These are phyloP conservation scores for Drosophila teissieri DNA, from an alignment of 1,140 invertebrate genomes.

Conservation along the genomic window DNA sequence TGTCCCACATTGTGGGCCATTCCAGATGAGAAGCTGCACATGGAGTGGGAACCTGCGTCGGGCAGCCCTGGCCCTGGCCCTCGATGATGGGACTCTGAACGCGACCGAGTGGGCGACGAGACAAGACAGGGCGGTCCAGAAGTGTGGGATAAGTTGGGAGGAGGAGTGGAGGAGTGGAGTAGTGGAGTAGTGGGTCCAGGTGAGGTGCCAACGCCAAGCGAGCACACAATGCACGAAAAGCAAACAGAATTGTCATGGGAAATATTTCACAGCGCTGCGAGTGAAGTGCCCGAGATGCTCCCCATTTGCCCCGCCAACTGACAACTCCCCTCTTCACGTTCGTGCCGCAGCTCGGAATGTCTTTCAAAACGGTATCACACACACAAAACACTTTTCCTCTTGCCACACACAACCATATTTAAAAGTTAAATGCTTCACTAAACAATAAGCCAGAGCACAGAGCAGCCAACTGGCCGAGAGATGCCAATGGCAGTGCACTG, in stretches of 20 bases:
- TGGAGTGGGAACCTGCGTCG: slow-evolving; percentile 26
- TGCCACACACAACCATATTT: slow-evolving; percentile 76
- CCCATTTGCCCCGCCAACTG: slow-evolving; percentile 13
- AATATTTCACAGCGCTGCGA: slow-evolving; percentile 69
- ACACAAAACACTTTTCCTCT: slow-evolving; percentile 77
- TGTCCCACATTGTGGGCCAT: slow-evolving; percentile 51
- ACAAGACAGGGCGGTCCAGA: slow-evolving; percentile 43
- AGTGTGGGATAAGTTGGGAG: slow-evolving; percentile 33
- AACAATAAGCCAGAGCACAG: slow-evolving; percentile 73
- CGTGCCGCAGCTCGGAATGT: slow-evolving; percentile 22
- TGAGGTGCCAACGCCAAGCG: slow-evolving; percentile 58
- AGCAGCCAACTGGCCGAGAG: slow-evolving; percentile 25
- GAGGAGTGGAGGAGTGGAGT: too few species aligned
- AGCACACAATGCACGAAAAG: slow-evolving; percentile 80
- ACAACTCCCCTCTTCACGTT: slow-evolving; percentile 1
- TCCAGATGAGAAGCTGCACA: slow-evolving; percentile 26
- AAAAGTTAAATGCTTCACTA: slow-evolving; percentile 83
- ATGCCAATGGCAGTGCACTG: slow-evolving; percentile 13
- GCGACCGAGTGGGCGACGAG: slow-evolving; percentile 69
- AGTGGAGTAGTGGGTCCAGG: slow-evolving; percentile 18
- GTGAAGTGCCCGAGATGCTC: slow-evolving; percentile 41
- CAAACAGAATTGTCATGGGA: slow-evolving; percentile 83
- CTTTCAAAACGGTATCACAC: slow-evolving; percentile 80
- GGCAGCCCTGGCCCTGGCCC: slow-evolving; percentile 1
- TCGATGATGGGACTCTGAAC: slow-evolving; percentile 1